These are phyloP conservation scores for Brachionus koreanus DNA, from an alignment of 1,140 invertebrate genomes.

Conservation along the genomic window DNA sequence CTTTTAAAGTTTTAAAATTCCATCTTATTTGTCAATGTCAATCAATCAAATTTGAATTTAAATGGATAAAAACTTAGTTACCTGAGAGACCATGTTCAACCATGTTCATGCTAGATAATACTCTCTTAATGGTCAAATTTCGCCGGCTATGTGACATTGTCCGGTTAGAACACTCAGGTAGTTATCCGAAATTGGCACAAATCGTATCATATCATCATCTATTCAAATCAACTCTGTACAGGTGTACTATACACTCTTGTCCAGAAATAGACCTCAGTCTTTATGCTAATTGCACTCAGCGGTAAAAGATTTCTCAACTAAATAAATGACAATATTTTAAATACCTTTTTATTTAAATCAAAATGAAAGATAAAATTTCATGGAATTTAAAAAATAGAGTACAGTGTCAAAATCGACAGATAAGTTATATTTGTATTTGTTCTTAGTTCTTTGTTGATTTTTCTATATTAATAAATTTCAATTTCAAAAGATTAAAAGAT, in stretches of 20 bases:
- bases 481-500: constrained; percentile 42
- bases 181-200: neutral
- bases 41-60: constrained; percentile 10
- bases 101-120: neutral
- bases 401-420: constrained; percentile 34
- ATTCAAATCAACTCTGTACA: neutral
- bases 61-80: neutral
- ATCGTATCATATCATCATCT: constrained; percentile 7
- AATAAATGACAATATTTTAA: constrained; percentile 23
- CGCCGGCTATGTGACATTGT: neutral
- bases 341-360: neutral
- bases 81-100: neutral
- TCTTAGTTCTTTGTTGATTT: neutral
- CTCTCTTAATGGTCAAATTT: neutral
- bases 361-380: constrained; percentile 16
- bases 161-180: neutral
- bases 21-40: constrained; percentile 15
- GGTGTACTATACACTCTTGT: neutral
- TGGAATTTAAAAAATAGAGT: neutral
- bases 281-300: constrained; percentile 3
- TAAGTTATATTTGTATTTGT: constrained; percentile 36
- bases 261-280: neutral
- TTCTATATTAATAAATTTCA: constrained; percentile 16
- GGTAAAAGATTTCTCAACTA: constrained; percentile 25
- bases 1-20: constrained; percentile 18